phyloP scores from a whole-genome alignment of 2,797 vertebrate species.

The Xenops minutus region DNA sequence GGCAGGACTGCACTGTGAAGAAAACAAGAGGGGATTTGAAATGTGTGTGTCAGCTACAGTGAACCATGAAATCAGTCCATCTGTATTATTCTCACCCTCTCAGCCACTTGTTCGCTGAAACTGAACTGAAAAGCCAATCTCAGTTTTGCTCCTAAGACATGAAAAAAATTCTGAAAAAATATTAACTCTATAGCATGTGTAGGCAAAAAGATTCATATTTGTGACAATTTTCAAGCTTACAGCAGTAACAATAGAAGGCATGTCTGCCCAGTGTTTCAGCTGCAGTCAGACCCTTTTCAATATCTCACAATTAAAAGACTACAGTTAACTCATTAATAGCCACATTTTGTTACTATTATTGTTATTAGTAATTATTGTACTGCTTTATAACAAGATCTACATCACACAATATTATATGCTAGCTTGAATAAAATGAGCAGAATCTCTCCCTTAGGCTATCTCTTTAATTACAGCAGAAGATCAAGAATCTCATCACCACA shows the following conservation, averaged over 20 bases:
- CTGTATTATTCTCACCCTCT: background rate
- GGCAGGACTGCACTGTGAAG: background rate
- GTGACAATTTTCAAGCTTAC: background rate
- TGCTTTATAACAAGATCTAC: background rate
- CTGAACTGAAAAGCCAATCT: background rate
- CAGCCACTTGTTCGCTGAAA: background rate
- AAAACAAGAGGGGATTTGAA: background rate
- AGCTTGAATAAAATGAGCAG: background rate
- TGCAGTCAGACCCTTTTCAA: background rate
- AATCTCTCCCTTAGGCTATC: background rate
- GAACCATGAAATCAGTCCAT: background rate
- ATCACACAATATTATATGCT: background rate
- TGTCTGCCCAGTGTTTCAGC: background rate
- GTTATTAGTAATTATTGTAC: background rate
- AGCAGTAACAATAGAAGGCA: background rate
- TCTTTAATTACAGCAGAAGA: background rate
- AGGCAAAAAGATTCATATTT: background rate
- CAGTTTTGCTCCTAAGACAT: background rate
- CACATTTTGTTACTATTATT: background rate
- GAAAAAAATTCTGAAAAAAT: background rate
- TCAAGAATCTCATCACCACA: background rate
- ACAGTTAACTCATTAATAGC: background rate
- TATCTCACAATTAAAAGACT: background rate
- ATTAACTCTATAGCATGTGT: background rate
- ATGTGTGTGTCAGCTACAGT: background rate